Percentiles rank a stretch among this genome's conserved stretches.
phyloP scores from a whole-genome alignment of 2,797 vertebrate genomes.

The Erithacus rubecula region DNA sequence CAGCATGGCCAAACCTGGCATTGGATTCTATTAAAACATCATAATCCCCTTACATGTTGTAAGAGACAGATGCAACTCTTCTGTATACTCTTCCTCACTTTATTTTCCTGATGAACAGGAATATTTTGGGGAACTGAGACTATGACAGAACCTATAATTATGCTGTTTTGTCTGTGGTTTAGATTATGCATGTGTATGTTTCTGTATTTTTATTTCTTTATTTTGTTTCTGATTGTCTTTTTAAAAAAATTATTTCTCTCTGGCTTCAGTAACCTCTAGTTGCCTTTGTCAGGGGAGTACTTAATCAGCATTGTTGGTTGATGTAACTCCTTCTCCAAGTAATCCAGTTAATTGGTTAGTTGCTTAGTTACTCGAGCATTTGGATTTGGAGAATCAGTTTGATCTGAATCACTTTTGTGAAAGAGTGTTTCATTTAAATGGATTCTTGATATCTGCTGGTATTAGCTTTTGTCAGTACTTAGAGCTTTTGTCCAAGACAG shows the following conservation, averaged over 20 bases:
- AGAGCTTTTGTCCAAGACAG: background rate
- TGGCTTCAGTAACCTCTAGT: background rate
- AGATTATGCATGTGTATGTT: background rate
- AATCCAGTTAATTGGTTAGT: conserved; percentile 27
- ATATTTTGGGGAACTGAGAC: background rate
- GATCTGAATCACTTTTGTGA: background rate
- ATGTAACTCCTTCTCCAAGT: background rate
- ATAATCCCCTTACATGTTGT: background rate
- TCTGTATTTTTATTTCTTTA: background rate
- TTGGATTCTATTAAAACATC: background rate
- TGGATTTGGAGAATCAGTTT: conserved; percentile 1
- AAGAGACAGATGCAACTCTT: background rate
- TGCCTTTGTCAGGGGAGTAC: background rate
- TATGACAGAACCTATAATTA: background rate
- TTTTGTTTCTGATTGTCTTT: background rate
- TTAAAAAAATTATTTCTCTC: background rate
- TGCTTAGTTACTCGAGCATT: conserved; percentile 3
- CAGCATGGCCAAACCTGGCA: background rate
- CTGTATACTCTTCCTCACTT: background rate
- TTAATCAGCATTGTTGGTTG: background rate
- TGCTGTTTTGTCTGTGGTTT: background rate
- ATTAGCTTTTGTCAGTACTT: background rate
- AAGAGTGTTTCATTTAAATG: background rate
- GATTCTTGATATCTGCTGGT: background rate
- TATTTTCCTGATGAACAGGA: background rate